Evolutionary conservation across 2,888 invertebrate species (phyloP).

Genomic region (Aphidius colemani): DNA sequence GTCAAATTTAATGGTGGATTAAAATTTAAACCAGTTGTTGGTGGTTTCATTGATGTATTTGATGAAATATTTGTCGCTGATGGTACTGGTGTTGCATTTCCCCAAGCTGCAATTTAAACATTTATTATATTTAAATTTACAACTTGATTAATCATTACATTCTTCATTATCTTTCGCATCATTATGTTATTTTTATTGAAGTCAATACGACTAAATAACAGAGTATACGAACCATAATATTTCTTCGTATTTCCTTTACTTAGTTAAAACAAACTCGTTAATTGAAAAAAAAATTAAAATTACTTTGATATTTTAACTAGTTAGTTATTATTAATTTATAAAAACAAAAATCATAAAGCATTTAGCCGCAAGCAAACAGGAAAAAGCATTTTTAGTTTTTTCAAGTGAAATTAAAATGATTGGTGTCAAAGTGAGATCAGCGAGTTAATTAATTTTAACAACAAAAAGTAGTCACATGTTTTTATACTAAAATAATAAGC

Average conservation of each 20-base stretch:
- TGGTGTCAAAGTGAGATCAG: too few relatives aligned
- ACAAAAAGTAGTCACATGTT: constrained; percentile 3
- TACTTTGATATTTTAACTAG: neutral
- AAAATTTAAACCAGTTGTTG: constrained; percentile 54
- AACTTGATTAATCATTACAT: neutral
- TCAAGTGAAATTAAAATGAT: too few relatives aligned
- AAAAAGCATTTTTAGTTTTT: constrained; percentile 3
- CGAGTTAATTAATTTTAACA: constrained; percentile 1
- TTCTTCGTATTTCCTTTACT: constrained; percentile 21
- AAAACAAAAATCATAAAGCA: neutral
- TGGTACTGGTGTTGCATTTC: constrained; percentile 47
- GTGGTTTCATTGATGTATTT: constrained; percentile 52
- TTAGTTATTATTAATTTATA: neutral
- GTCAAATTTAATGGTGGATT: constrained; percentile 54
- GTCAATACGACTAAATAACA: neutral
- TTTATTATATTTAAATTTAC: constrained; percentile 20
- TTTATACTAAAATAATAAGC: neutral
- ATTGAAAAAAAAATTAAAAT: too few relatives aligned
- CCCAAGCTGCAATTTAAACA: constrained; percentile 50
- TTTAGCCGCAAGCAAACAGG: constrained; percentile 7
- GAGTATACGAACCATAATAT: constrained; percentile 19
- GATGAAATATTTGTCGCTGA: constrained; percentile 47
- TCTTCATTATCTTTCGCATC: constrained; percentile 1
- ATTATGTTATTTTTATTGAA: neutral
- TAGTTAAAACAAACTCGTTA: neutral